These are phyloP conservation scores for Phoeniculus purpureus DNA, from an alignment of 2,797 vertebrate genomes.

Conservation along the genomic window DNA sequence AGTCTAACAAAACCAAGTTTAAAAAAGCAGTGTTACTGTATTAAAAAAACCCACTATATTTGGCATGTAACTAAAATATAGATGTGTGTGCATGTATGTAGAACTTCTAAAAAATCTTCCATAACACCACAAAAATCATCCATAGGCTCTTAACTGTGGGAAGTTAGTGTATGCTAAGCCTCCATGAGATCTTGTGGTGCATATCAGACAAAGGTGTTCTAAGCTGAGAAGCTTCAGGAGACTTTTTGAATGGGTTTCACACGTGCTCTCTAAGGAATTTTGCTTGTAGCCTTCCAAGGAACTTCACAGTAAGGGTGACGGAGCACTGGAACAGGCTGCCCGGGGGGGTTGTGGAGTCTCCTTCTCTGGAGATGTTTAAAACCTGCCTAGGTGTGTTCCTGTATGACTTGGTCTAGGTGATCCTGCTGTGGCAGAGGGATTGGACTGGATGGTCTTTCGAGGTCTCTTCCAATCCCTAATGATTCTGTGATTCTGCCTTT, in stretches of 20 bases:
- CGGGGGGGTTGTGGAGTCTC: no score
- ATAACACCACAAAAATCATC: not conserved
- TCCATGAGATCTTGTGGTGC: not conserved
- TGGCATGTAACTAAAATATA: not conserved
- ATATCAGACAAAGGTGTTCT: not conserved
- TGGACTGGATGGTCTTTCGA: no score
- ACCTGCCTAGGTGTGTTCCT: no score
- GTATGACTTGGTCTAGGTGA: no score
- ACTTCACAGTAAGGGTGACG: no score
- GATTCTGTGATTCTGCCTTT: no score
- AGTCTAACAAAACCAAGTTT: not conserved
- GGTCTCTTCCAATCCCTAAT: no score
- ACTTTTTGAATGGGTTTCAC: not conserved
- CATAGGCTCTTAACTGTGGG: no score
- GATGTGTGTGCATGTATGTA: not conserved
- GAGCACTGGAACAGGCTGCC: no score
- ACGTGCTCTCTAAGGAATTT: not conserved
- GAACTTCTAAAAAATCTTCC: not conserved
- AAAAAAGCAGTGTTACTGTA: not conserved
- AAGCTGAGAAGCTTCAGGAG: not conserved
- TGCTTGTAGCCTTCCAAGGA: not conserved
- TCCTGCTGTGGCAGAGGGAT: no score
- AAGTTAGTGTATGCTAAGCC: not conserved
- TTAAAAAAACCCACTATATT: not conserved
- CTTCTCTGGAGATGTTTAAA: no score